Percentiles rank a stretch among this genome's conserved stretches.
These are phyloP conservation scores for Netelia melanura DNA, from an alignment of 2,888 invertebrate genomes.

Conservation along the genomic window DNA sequence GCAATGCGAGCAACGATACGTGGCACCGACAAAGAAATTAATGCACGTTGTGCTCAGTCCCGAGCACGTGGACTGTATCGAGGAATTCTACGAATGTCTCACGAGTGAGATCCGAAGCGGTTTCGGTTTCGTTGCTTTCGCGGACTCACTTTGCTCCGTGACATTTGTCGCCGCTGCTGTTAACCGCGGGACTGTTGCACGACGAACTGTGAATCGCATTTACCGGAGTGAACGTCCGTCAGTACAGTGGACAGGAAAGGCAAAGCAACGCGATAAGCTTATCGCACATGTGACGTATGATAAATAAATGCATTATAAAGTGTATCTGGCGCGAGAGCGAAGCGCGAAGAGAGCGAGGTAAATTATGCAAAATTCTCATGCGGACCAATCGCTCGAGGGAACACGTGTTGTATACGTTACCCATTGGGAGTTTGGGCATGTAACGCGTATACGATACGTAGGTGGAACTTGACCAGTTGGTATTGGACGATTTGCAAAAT, in stretches of 20 bases:
- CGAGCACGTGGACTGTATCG: constrained; percentile 46
- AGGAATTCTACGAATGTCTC: constrained; percentile 63
- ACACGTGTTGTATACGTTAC: neutral
- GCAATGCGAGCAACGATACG: neutral
- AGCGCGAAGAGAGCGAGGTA: neutral
- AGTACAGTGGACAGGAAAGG: constrained; percentile 45
- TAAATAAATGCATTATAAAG: constrained; percentile 53
- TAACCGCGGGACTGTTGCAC: neutral
- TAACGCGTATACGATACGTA: neutral
- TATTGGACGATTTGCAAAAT: neutral
- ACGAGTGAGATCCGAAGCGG: constrained; percentile 61
- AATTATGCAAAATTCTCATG: constrained; percentile 2
- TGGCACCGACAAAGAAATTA: constrained; percentile 60
- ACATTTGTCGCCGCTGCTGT: constrained; percentile 38
- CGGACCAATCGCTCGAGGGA: neutral
- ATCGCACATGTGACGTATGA: constrained; percentile 30
- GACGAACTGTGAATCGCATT: constrained; percentile 23
- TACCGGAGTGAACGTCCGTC: constrained; percentile 41
- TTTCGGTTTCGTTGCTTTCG: constrained; percentile 61
- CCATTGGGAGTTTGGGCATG: neutral
- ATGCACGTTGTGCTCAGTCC: constrained; percentile 53
- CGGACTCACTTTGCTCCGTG: constrained; percentile 29
- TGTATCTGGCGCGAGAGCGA: constrained; percentile 2
- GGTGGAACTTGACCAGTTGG: constrained; percentile 6
- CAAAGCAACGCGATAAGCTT: constrained; percentile 43